Conservation (phyloP, 2,888 invertebrate genomes). For the Hypsopygia costalis region DNA sequence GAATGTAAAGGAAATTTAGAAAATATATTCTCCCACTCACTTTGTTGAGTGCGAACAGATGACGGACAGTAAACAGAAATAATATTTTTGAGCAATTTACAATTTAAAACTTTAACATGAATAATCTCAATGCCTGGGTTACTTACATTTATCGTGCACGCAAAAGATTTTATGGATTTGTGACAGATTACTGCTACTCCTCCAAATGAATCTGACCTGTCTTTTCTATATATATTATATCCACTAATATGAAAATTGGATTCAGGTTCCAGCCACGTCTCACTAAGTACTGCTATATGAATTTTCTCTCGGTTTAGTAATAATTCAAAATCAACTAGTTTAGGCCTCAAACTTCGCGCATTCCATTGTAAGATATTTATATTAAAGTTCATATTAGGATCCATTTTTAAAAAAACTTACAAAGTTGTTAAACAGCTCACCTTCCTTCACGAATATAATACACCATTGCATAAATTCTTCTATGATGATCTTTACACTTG, state of each 20-base stretch:
- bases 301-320: conserved; percentile 13
- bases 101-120: conserved; percentile 11
- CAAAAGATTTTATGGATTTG: conserved; percentile 9
- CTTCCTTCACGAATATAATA: too few species aligned
- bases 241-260: conserved; percentile 3
- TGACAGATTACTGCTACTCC: conserved; percentile 17
- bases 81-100: conserved; percentile 14
- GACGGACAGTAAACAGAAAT: conserved; percentile 11
- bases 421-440: too few species aligned
- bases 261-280: conserved; percentile 18
- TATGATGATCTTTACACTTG: neutral
- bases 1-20: conserved; percentile 14
- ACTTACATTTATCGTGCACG: neutral
- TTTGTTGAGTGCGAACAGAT: too few species aligned
- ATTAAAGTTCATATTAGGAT: too few species aligned
- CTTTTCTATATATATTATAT: conserved; percentile 12
- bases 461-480: neutral
- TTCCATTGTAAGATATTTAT: too few species aligned
- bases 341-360: too few species aligned
- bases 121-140: conserved; percentile 15
- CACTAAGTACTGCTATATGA: conserved; percentile 17
- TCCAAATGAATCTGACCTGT: conserved; percentile 14
- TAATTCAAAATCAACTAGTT: too few species aligned
- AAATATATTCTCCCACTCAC: too few species aligned
- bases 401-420: too few species aligned